Evolutionary conservation across 92 coral and sea anemone genomes (phyloP), one percentile per base, ranked within the genome.

Genomic region (Plumapathes pennacea): DNA sequence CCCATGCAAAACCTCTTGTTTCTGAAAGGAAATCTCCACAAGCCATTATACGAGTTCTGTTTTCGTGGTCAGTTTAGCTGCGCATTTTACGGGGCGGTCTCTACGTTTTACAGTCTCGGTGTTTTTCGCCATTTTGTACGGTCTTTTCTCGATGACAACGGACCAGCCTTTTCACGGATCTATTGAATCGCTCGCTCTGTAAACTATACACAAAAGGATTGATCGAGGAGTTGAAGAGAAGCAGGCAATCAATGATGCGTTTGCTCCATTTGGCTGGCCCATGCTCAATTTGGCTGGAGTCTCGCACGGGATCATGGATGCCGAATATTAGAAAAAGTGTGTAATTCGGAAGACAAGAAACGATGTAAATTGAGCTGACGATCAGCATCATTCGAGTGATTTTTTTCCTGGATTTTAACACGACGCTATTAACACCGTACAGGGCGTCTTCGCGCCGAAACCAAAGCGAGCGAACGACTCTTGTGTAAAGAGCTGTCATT

Each of bases 141-240:
- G n/a, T n/a, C n/a, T n/a, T n/a, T n/a, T n/a, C n/a, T n/a, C n/a
- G n/a, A n/a, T n/a, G n/a, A n/a, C n/a, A n/a, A n/a, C n/a, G n/a
- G n/a, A n/a, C n/a, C 23, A 72, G 40, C 13, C 45, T 45, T 19
- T 53, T 54, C 4, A 78, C 47, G 26, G 50, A 68, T 3, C 40
- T 46, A 41, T 80, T 60, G 64, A 78, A 78, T 45, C 85, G 85
- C 57, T 55, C 80, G 47, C 71, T 78, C 18, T 62, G 71, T 32
- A 78, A 78, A 22, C 71, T 74, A 32, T 78, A 78, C 24, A 78
- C 74, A 29, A 78, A 43, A 1, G 85, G 85, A 34, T 78, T 78
- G 34, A 78, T 74, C 24, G 81, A 43, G 11, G 85, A 78, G 46
- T 78, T 78, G 40, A 78, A 45, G 21, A 67, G 61, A 32, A 74